Conservation (phyloP, 2,113 vertebrate species). For the Meleagris gallopavo region DNA sequence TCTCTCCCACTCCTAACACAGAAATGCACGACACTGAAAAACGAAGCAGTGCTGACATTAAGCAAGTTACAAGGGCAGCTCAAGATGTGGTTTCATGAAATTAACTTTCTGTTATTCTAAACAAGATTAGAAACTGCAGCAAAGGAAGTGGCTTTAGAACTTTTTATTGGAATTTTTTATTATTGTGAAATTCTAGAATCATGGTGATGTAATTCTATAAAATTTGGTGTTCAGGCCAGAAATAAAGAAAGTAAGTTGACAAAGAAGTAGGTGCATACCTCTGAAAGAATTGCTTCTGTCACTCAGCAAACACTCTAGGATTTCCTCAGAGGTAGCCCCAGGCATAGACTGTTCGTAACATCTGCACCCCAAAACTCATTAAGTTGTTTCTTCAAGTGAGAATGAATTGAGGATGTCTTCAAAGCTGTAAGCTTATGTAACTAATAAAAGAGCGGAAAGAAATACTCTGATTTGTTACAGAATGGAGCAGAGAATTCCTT, state of each 20-base stretch:
- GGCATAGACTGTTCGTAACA: background rate
- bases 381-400: background rate
- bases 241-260: background rate
- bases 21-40: background rate
- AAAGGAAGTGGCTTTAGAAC: conserved; percentile 26
- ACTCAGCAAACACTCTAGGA: background rate
- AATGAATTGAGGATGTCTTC: background rate
- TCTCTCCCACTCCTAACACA: background rate
- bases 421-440: background rate
- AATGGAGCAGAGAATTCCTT: background rate
- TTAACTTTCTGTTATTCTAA: conserved; percentile 26
- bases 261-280: background rate
- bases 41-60: background rate
- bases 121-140: conserved; percentile 22
- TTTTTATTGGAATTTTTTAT: conserved; percentile 15
- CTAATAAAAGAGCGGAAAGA: background rate
- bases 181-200: conserved; percentile 20
- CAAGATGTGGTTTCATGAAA: conserved; percentile 1
- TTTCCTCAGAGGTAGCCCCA: background rate
- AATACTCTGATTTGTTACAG: background rate
- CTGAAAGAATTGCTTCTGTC: background rate
- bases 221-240: background rate
- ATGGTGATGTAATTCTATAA: conserved; percentile 17
- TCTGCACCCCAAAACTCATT: background rate
- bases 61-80: background rate